Base-by-base conservation (phyloP, 30 jellyfish, hydroid and myxozoan species). In the Cassiopea andromeda region DNA sequence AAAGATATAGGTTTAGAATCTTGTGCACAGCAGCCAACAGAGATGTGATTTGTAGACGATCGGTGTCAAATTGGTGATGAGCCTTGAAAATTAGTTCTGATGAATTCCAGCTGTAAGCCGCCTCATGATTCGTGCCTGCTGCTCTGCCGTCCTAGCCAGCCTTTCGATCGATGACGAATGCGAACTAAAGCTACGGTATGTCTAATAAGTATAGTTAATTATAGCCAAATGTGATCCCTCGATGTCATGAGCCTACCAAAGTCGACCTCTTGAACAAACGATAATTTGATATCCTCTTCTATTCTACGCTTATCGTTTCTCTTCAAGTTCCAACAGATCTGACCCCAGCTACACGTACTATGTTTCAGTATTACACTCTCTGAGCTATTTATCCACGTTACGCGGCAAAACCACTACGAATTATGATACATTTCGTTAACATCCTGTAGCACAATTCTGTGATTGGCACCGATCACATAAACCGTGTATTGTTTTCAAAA, bases 41-140 rank as follows among this genome's bases (percentile, higher is more conserved):
- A 48, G 90, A 58, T 64, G 45, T 61, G 73, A 81, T 60, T 73
- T 61, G 70, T 18, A 66, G 68, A 48, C 50, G 69, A 48, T 46
- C 69, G 87, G 93, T 86, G 93, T 78, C 93, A 86, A 86, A 74
- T 86, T 86, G 84, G 84, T 61, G 88, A 80, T 60, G 87, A 73
- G 68, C 69, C 76, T 75, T 27, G 80, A 49, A 77, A 86, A 75
- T 86, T 75, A 86, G 78, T 17, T 47, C 83, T 86, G 93, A 86
- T 59, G 85, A 60, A 60, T 64, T 86, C 89, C 93, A 86, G 93
- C 93, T 86, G 93, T 68, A 61, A 19, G 64, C 93, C 79, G 79
- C 27, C 3, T 19, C 79, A 70, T 70, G 4, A 70, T 27, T 5
- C 79, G 79, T 2, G 19, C 4, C 6, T 43, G 27, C 15, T 70